Percentiles rank a stretch among this genome's conserved stretches.
Evolutionary conservation across 2,113 vertebrate genomes (phyloP).

Genomic region (Ctenodactylus gundi): DNA sequence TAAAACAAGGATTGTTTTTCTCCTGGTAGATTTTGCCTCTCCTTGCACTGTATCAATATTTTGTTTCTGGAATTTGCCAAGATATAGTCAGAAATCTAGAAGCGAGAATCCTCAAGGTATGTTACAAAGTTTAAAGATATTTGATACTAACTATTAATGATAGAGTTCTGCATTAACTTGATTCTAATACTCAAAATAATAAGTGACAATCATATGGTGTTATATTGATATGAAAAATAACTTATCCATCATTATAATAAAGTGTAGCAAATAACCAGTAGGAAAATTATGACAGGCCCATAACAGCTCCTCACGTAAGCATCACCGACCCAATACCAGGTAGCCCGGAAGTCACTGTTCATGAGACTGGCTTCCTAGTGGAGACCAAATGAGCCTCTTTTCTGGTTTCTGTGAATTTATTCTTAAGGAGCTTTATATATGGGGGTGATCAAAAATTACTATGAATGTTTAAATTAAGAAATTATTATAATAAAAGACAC

Average conservation of each 20-base stretch:
- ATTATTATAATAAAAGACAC: not conserved
- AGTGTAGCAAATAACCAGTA: not conserved
- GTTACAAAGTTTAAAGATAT: not conserved
- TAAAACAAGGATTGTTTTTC: conserved; percentile 14
- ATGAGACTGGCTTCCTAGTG: not conserved
- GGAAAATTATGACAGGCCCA: not conserved
- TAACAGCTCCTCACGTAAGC: not conserved
- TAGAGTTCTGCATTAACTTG: not conserved
- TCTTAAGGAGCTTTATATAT: not conserved
- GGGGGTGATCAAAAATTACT: not conserved
- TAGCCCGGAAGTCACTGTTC: not conserved
- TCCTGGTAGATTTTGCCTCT: conserved; percentile 90
- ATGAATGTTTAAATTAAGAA: not conserved
- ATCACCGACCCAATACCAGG: not conserved
- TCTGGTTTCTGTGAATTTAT: not conserved
- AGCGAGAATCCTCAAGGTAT: conserved; percentile 94
- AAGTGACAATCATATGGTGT: not conserved
- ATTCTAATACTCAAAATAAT: conserved; percentile 14
- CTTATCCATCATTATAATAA: not conserved
- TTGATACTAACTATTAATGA: not conserved
- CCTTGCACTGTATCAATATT: conserved; percentile 90
- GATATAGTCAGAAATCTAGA: conserved; percentile 86
- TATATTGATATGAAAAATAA: not conserved
- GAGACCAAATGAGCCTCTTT: not conserved
- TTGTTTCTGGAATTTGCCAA: conserved; percentile 90